phyloP scores from a whole-genome alignment of 2,797 vertebrate genomes.

The Eulemur mongoz region DNA sequence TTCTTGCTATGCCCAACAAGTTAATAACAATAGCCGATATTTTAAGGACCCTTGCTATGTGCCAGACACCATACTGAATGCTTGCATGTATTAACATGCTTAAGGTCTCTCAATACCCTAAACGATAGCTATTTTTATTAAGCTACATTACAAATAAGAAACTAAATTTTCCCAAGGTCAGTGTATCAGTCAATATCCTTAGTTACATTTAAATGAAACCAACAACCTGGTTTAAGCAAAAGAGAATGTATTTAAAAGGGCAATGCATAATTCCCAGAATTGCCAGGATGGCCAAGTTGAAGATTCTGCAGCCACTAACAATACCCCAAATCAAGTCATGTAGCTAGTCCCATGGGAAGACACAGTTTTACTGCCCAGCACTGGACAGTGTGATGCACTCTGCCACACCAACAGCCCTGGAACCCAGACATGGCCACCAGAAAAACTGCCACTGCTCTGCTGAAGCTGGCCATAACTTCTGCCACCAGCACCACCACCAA shows the following conservation, averaged over 20 bases:
- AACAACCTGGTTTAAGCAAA: conserved; percentile 13
- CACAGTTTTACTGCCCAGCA: not conserved
- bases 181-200: not conserved
- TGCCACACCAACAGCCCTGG: not conserved
- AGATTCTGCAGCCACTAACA: not conserved
- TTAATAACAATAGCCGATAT: conserved; percentile 14
- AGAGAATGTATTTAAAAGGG: conserved; percentile 18
- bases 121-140: not conserved
- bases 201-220: not conserved
- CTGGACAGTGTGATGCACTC: not conserved
- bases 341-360: not conserved
- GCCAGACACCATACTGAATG: not conserved
- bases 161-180: not conserved
- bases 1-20: not conserved
- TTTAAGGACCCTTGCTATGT: not conserved
- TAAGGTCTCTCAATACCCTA: not conserved
- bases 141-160: conserved; percentile 19
- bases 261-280: not conserved
- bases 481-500: not conserved
- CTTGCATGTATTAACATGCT: not conserved
- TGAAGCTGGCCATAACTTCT: not conserved
- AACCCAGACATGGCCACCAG: not conserved
- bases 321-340: not conserved
- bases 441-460: not conserved
- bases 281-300: not conserved